Base-by-base conservation (phyloP, 1,140 invertebrate species). In the Centruroides vittatus region DNA sequence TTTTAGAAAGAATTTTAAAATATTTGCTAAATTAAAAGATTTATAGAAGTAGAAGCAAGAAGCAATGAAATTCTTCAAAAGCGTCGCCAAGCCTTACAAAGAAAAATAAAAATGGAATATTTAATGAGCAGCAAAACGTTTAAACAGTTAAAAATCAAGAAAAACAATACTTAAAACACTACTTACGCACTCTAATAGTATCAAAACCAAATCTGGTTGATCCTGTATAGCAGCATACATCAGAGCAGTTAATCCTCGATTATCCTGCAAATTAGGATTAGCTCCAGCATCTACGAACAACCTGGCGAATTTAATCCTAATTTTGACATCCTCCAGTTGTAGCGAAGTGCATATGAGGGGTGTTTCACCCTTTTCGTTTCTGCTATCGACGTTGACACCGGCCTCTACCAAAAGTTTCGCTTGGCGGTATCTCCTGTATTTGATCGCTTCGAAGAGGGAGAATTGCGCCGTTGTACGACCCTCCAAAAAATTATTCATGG, bases 141-240 rank as follows among this genome's bases (percentile, higher is more conserved):
- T 41, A 8, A 41, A 41, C 5, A 41, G 41, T 41, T 41, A 41
- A 41, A 41, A 41, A n/a, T n/a, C n/a, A n/a, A n/a, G n/a, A n/a
- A n/a, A n/a, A n/a, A n/a, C n/a, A n/a, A n/a, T n/a, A n/a, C 5
- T 41, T 41, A 0, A 6, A 6, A 41, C 5, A 41, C 10, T 50
- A 66, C 63, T 66, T 58, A 70, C 68, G 59, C 67, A 58, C 34
- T 67, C 50, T 0, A 69, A 57, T 6, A 70, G 35, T 2, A 65
- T 10, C 8, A 58, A 50, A 8, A 68, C 50, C 6, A 65, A 50
- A 35, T 70, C 64, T 10, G 59, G 53, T 41, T 68, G 66, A 35
- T 67, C 63, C n/a, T 63, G 61, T 11, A 67, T 65, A 58, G 65
- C 62, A 7, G 64, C 63, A 35, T 67, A 61, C 65, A 71, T 70